Base-by-base conservation (phyloP, 2,797 vertebrate species). In the Percopsis omiscomaycus region DNA sequence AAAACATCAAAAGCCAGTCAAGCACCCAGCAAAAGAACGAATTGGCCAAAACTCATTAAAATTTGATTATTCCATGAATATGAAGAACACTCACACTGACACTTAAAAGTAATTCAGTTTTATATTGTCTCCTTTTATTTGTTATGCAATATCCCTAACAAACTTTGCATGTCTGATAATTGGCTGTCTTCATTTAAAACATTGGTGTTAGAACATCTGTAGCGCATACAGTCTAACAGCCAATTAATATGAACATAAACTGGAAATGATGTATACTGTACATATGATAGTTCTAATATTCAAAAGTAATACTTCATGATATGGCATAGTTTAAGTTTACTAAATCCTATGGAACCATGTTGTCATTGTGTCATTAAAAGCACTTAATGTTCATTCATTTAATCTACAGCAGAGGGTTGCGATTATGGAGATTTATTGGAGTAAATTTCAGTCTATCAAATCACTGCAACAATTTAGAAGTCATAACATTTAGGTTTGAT, bases 161-260 rank as follows among this genome's bases (percentile, higher is more conserved):
- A 28, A 54, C 52, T 42, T 13, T 54, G 52, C 22, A 54, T 13
- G 12, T 14, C 47, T 61, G 59, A 10, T 61, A 61, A 61, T 61
- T 61, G 48, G 59, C 47, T 61, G 48, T 51, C 30, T 52, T n/a
- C 12, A 37, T 13, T 60, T 13, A 9, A 29, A 48, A 60, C 22
- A 16, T 46, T 60, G 28, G 47, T n/a, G 8, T 48, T 48, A 29
- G n/a, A 60, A 47, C 27, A 30, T 48, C 28, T 14, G 27, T 48
- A 29, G 22, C 28, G 27, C 1, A 42, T 9, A 45, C 15, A 47
- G 5, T 12, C 14, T 45, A 27, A 16, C 10, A 32, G n/a, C n/a
- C 48, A 61, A 30, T 32, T 22, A 32, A 61, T 29, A 37, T 10
- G 13, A 44, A n/a, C 46, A 32, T 29, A 16, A 29, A 30, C n/a